These are phyloP conservation scores for Oreotrochilus melanogaster DNA, from an alignment of 2,113 vertebrate species.

Conservation along the genomic window DNA sequence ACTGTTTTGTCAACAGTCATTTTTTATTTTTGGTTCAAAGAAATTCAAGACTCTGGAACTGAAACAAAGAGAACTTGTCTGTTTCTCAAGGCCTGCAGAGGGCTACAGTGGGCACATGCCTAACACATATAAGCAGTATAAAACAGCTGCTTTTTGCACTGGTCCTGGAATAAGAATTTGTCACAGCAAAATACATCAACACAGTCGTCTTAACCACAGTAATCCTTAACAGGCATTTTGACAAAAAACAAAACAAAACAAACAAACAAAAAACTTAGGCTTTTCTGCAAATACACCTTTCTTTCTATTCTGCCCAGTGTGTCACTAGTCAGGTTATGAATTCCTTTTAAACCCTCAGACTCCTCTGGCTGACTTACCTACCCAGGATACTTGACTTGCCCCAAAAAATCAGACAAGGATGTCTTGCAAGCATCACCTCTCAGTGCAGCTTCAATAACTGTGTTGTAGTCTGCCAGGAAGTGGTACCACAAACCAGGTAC, in stretches of 20 bases:
- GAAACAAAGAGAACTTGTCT: not conserved
- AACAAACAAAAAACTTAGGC: not conserved
- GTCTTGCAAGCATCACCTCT: fast-evolving
- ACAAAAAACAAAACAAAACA: not conserved
- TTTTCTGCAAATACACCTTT: not conserved
- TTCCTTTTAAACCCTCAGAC: not conserved
- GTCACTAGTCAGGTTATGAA: not conserved
- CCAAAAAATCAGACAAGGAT: not conserved
- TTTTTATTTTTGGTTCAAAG: not conserved
- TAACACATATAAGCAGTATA: not conserved
- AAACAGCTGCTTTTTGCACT: not conserved
- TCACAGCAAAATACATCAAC: not conserved
- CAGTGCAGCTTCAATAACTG: not conserved
- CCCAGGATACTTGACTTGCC: fast-evolving
- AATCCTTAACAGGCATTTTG: not conserved
- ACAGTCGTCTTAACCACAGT: not conserved
- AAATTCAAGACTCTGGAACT: not conserved
- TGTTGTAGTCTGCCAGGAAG: not conserved
- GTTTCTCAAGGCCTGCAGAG: not conserved
- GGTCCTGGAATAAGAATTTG: not conserved
- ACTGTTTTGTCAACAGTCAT: not conserved
- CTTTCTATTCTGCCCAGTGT: not conserved
- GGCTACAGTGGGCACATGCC: fast-evolving
- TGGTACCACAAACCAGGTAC: not conserved
- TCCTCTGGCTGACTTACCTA: not conserved